Conservation (phyloP, 2,113 vertebrate genomes). For the Campylomormyrus tamandua region DNA sequence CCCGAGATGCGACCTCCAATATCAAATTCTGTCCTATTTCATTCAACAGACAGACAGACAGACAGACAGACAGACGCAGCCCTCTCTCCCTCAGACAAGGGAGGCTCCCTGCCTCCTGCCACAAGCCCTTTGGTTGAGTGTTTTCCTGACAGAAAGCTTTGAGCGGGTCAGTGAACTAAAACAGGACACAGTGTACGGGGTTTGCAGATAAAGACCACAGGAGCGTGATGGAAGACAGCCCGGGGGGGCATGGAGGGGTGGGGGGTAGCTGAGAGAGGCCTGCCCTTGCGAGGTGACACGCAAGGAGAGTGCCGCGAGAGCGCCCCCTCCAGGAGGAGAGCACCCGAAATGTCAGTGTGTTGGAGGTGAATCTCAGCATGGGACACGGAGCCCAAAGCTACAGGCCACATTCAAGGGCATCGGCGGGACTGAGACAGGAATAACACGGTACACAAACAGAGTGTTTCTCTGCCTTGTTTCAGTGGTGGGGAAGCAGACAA, state of each 20-base stretch:
- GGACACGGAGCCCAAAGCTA: background rate
- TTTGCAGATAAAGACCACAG: background rate
- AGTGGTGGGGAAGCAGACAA: background rate
- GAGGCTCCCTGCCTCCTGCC: background rate
- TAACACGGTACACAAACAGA: background rate
- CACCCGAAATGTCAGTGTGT: background rate
- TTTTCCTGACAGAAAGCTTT: background rate
- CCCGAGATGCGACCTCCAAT: background rate
- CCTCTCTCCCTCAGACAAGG: background rate
- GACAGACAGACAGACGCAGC: background rate
- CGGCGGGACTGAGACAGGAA: background rate
- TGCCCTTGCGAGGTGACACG: background rate
- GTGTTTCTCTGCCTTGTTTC: background rate
- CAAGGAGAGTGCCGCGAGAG: background rate
- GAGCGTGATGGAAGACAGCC: background rate
- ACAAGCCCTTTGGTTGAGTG: background rate
- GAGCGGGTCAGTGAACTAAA: background rate
- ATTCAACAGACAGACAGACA: background rate
- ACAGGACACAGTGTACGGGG: background rate
- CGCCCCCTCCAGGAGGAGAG: background rate
- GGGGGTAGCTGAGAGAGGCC: background rate
- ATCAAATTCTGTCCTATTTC: background rate
- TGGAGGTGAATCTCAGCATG: background rate
- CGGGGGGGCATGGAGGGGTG: background rate
- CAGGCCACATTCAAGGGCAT: background rate